These are phyloP conservation scores for Ophiodon elongatus DNA, from an alignment of 2,113 vertebrate genomes.

Conservation along the genomic window DNA sequence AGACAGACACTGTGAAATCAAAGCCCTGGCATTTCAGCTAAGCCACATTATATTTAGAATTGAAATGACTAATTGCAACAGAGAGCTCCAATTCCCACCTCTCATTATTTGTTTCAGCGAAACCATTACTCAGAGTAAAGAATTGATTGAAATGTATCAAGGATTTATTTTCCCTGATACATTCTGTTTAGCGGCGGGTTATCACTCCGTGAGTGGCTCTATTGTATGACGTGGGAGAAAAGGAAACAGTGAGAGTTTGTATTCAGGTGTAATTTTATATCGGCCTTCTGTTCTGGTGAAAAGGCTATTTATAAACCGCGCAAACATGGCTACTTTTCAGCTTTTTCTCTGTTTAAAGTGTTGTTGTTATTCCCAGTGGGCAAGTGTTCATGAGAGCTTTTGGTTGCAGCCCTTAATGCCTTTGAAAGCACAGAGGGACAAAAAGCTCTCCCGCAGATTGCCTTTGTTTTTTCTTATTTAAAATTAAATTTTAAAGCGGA, in stretches of 20 bases:
- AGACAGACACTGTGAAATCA: slow-evolving; percentile 70
- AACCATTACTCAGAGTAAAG: slow-evolving; percentile 67
- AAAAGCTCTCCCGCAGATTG: slow-evolving; percentile 64
- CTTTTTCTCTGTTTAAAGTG: slow-evolving; percentile 59
- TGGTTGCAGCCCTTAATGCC: slow-evolving; percentile 61
- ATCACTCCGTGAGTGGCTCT: slow-evolving; percentile 31
- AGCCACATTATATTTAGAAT: slow-evolving; percentile 80
- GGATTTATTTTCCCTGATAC: neutral
- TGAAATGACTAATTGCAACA: slow-evolving; percentile 79
- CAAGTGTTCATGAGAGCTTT: slow-evolving; percentile 74
- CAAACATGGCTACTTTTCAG: slow-evolving; percentile 50
- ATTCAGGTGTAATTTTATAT: slow-evolving; percentile 46
- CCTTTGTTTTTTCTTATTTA: slow-evolving; percentile 66
- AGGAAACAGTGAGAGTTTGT: slow-evolving; percentile 1
- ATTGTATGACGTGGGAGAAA: slow-evolving; percentile 17
- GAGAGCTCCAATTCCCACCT: slow-evolving; percentile 79
- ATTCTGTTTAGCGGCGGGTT: slow-evolving; percentile 21
- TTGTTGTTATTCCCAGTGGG: slow-evolving; percentile 55
- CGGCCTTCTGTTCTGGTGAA: slow-evolving; percentile 20
- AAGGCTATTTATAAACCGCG: slow-evolving; percentile 57
- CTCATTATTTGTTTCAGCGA: slow-evolving; percentile 81
- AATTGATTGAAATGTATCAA: slow-evolving; percentile 66
- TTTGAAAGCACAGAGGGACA: slow-evolving; percentile 72
- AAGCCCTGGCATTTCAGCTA: slow-evolving; percentile 68
- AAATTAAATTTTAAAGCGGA: slow-evolving; percentile 41